phyloP scores from a whole-genome alignment of 2,888 invertebrate species.

The Plagodis dolabraria region DNA sequence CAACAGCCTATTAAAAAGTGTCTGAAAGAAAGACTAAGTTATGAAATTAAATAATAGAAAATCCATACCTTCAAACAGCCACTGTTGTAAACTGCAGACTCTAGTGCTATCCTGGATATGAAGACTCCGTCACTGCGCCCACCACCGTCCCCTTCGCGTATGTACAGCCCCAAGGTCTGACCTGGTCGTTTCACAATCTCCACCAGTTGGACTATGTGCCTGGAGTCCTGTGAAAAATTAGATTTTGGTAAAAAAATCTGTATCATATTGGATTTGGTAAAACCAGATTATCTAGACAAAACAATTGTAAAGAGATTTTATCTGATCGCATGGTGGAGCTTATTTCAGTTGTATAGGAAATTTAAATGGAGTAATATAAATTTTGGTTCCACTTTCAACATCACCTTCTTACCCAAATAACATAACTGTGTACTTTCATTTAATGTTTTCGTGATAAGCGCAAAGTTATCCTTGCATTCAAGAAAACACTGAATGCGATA shows the following conservation, averaged over 20 bases:
- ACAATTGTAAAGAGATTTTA: too few species aligned
- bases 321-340: too few species aligned
- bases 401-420: too few species aligned
- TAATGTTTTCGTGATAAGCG: too few species aligned
- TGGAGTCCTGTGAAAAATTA: slow-evolving; percentile 83
- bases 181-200: slow-evolving; percentile 99
- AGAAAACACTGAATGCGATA: too few species aligned
- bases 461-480: too few species aligned
- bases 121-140: slow-evolving; percentile 98
- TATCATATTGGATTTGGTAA: neutral
- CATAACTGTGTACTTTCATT: too few species aligned
- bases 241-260: neutral
- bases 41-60: neutral
- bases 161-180: slow-evolving; percentile 98
- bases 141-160: slow-evolving; percentile 99
- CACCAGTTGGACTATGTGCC: slow-evolving; percentile 94
- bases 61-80: slow-evolving; percentile 91
- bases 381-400: too few species aligned
- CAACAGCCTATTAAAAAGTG: too few species aligned
- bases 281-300: too few species aligned
- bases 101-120: slow-evolving; percentile 95
- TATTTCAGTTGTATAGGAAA: too few species aligned
- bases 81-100: slow-evolving; percentile 98
- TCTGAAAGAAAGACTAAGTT: neutral
- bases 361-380: too few species aligned